Evolutionary conservation across 2,888 invertebrate genomes (phyloP).

Genomic region (Spilarctia lutea): DNA sequence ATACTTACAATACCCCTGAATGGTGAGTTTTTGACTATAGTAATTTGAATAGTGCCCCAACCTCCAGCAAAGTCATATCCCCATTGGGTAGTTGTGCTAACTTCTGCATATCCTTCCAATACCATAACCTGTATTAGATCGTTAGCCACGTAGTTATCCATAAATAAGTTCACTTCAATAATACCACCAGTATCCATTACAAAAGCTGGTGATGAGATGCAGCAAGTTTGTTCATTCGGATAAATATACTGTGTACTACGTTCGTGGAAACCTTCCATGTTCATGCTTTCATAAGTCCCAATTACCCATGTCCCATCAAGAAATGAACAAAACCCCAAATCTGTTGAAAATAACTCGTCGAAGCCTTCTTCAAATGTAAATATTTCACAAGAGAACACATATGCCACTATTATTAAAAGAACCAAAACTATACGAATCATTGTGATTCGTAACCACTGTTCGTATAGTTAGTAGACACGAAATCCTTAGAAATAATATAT

Average conservation of each 20-base stretch:
- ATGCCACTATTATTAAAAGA: conserved; percentile 33
- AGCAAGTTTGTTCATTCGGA: background rate
- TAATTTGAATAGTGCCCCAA: background rate
- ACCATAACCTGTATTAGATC: background rate
- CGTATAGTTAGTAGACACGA: conserved; percentile 35
- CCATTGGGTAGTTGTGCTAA: background rate
- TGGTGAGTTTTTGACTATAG: background rate
- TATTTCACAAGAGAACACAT: conserved; percentile 53
- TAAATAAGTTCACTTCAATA: conserved; percentile 9
- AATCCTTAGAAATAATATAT: conserved; percentile 38
- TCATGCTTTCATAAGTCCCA: background rate
- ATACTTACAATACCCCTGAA: background rate
- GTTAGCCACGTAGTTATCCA: background rate
- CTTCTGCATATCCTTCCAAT: background rate
- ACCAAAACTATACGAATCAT: conserved; percentile 44
- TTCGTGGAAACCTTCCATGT: background rate
- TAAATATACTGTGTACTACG: background rate
- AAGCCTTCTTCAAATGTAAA: conserved; percentile 61
- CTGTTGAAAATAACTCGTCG: conserved; percentile 50
- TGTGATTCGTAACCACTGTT: conserved; percentile 28
- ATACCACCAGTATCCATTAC: background rate
- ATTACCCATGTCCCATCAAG: background rate
- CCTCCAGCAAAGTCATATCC: background rate
- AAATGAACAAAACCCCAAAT: conserved; percentile 43
- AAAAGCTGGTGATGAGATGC: background rate